Base-by-base conservation (phyloP, 2,797 vertebrate species). In the Rhyacichthys aspro region DNA sequence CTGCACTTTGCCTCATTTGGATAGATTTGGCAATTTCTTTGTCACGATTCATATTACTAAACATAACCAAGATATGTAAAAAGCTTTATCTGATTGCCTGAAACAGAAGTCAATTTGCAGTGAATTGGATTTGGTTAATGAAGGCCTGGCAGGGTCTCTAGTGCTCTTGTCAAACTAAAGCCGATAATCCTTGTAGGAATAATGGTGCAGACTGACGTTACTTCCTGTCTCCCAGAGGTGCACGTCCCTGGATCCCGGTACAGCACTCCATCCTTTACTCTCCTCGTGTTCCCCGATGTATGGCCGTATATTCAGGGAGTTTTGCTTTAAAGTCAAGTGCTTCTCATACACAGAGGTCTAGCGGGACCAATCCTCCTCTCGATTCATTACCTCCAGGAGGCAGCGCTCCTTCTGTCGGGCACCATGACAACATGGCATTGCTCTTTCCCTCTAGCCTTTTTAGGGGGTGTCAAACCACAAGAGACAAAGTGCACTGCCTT, bases 391-490 rank as follows among this genome's bases (percentile, higher is more conserved):
- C 82, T 85, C 72, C 77, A 79, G 78, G 81, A 86, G 84, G 76
- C 79, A 78, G 70, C 74, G 72, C 74, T 84, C 70, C 76, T 85
- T 83, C 81, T 82, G 71, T 66, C 64, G 73, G 80, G 84, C 78
- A 76, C 88, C 88, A 88, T 89, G 88, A 89, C 86, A 87, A 91
- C 88, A 84, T 80, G 67, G 76, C 74, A 70, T 73, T 75, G 79
- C 85, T 89, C 75, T 77, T 81, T 70, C 72, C 75, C 79, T 63
- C 60, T 47, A 76, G 77, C 59, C 55, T 76, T 78, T 56, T 67
- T 58, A 43, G 62, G 43, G 69, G 64, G 62, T 62, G 64, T 83
- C 74, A 71, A 63, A 57, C 69, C 52, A 43, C 71, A 54, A 68
- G 74, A 83, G 56, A 84, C 71, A 76, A 77, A 81, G 65, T 78